Evolutionary conservation across 2,113 vertebrate species (phyloP), one percentile per base, ranked within the genome.

Genomic region (Rhadina sibilatrix): DNA sequence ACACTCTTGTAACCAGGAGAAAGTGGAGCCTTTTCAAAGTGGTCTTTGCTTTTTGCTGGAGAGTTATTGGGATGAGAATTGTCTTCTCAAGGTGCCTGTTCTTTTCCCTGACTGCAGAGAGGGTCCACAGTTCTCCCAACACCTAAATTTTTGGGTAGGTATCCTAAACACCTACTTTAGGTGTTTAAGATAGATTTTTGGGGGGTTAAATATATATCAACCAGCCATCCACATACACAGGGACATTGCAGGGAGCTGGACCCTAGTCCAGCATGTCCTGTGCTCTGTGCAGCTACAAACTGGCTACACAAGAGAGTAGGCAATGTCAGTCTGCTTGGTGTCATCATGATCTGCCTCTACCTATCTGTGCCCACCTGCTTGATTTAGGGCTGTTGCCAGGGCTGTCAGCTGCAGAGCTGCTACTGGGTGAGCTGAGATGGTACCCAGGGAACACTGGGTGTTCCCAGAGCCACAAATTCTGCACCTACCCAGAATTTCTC

Each of bases 1-100:
- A 8, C 0, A 0, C 27, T 15, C 13, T 50, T 77, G 10, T 5
- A n/a, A 49, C 23, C 0, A 1, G 20, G 19, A 61, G 46, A 19
- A 69, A 49, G 57, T 52, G 13, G 27, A 60, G 30, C 25, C 19
- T 49, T 61, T 65, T 42, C 46, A 4, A 52, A 68, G 38, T 7
- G 44, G 24, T 37, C 20, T 59, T 71, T 40, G 35, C 20, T 11
- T 83, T 38, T 13, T 86, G 38, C 35, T 27, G 59, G 38, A 63
- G 47, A 57, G 28, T 42, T 83, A 27, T n/a, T 66, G 46, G 38
- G 24, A 15, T 0, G 1, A 42, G 30, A 80, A 13, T 9, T 15
- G 9, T 42, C 21, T 56, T 65, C 74, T 57, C 0, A 0, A 65
- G 20, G n/a, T 61, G 21, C 18, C n/a, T 87, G 8, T 53, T 75